A percentile compares a stretch with the other conserved stretches of the same genome.
Evolutionary conservation across 2,797 vertebrate genomes (phyloP).

Genomic region (Enteromius mattozi): DNA sequence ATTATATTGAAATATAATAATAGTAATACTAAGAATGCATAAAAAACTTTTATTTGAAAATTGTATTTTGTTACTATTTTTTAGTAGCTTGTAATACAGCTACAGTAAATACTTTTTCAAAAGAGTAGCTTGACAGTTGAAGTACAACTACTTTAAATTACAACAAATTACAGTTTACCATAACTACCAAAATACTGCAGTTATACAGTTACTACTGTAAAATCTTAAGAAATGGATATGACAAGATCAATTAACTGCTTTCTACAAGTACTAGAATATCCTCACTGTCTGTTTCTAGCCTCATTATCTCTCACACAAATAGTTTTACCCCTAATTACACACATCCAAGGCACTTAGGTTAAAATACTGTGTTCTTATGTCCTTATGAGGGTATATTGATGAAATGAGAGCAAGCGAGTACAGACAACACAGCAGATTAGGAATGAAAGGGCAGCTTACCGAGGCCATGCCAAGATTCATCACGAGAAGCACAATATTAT

Average conservation of each 20-base stretch:
- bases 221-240: not conserved
- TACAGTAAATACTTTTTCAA: not conserved
- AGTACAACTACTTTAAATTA: not conserved
- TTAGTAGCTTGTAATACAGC: not conserved
- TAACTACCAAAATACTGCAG: not conserved
- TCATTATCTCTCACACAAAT: not conserved
- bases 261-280: not conserved
- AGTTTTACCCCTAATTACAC: not conserved
- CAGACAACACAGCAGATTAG: slow-evolving; percentile 14
- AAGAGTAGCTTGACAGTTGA: not conserved
- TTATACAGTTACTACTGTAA: not conserved
- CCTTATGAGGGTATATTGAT: slow-evolving; percentile 43
- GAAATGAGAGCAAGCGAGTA: slow-evolving; percentile 2
- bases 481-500: slow-evolving; percentile 16
- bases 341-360: not conserved
- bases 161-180: not conserved
- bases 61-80: not conserved
- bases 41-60: not conserved
- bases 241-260: not conserved
- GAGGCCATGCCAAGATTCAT: slow-evolving; percentile 10
- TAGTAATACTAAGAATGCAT: not conserved
- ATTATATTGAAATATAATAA: too few relatives aligned
- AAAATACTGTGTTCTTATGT: slow-evolving; percentile 24
- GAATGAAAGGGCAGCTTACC: slow-evolving; percentile 24
- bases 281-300: not conserved